A percentile compares a stretch with the other conserved stretches of the same genome.
Evolutionary conservation across 2,888 invertebrate species (phyloP).

Genomic region (Pachliopta kotzebuea): DNA sequence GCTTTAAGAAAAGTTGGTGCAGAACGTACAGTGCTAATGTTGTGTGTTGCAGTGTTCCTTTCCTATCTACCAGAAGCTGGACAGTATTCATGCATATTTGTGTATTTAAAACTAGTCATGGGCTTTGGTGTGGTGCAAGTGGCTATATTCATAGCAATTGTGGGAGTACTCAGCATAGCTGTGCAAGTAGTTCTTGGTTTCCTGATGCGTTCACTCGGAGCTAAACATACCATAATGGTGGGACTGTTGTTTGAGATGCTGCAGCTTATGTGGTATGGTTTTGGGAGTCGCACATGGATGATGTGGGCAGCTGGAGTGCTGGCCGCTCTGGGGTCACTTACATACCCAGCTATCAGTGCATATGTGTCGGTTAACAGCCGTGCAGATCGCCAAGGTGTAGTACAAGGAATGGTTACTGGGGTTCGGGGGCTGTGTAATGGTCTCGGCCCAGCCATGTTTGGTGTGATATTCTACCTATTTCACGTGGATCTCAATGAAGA

Average conservation of each 20-base stretch:
- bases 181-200: slow-evolving; percentile 94
- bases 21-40: slow-evolving; percentile 96
- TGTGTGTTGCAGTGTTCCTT: slow-evolving; percentile 98
- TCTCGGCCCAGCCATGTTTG: slow-evolving; percentile 98
- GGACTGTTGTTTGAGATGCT: slow-evolving; percentile 98
- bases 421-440: slow-evolving; percentile 99
- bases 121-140: slow-evolving; percentile 97
- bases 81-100: slow-evolving; percentile 99
- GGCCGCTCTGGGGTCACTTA: slow-evolving; percentile 97
- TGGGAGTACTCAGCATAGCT: slow-evolving; percentile 96
- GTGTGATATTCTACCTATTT: slow-evolving; percentile 98
- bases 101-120: slow-evolving; percentile 98
- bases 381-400: slow-evolving; percentile 97
- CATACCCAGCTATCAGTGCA: slow-evolving; percentile 99
- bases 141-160: slow-evolving; percentile 97
- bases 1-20: slow-evolving; percentile 95
- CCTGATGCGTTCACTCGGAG: slow-evolving; percentile 91
- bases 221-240: slow-evolving; percentile 98
- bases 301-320: slow-evolving; percentile 99
- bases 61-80: slow-evolving; percentile 99
- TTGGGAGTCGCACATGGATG: slow-evolving; percentile 98
- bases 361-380: slow-evolving; percentile 99
- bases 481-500: slow-evolving; percentile 97
- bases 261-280: slow-evolving; percentile 98
- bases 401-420: slow-evolving; percentile 99